Conservation (phyloP, 2,797 vertebrate genomes). For the Fratercula arctica region DNA sequence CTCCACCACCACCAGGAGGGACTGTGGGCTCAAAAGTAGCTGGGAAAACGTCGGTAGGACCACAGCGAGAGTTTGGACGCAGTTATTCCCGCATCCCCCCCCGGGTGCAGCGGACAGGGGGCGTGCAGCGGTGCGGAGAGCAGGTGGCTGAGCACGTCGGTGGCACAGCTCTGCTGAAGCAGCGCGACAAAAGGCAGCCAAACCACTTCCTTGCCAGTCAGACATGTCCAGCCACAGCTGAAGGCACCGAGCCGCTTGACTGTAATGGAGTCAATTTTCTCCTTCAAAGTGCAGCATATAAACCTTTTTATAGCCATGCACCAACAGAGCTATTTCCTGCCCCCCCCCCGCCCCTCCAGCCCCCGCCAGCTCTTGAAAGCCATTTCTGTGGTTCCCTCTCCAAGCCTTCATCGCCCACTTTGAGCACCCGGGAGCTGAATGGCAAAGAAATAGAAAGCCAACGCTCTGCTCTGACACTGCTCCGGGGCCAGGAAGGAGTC, state of each 20-base stretch:
- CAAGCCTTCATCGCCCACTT: background rate
- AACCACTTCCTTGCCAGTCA: background rate
- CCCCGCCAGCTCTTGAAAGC: background rate
- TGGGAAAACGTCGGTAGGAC: background rate
- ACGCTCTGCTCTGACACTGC: background rate
- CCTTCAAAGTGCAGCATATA: background rate
- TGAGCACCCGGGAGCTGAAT: background rate
- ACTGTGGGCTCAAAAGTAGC: background rate
- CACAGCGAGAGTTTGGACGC: background rate
- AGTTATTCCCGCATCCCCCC: background rate
- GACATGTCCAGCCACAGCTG: constrained; percentile 8
- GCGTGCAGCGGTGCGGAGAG: background rate
- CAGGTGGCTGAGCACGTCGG: background rate
- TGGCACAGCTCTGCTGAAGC: background rate
- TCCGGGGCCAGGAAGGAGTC: background rate
- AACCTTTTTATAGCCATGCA: constrained; percentile 2
- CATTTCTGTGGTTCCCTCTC: background rate
- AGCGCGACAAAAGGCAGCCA: background rate
- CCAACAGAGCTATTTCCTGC: background rate
- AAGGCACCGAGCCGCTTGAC: background rate
- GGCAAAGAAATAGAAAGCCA: background rate
- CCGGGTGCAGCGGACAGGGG: rapidly evolving
- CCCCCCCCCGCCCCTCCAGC: background rate
- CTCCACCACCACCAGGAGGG: background rate
- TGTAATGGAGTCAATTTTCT: constrained; percentile 37